Evolutionary conservation across 2,797 vertebrate species (phyloP).

Genomic region (Muscicapa comitata): DNA sequence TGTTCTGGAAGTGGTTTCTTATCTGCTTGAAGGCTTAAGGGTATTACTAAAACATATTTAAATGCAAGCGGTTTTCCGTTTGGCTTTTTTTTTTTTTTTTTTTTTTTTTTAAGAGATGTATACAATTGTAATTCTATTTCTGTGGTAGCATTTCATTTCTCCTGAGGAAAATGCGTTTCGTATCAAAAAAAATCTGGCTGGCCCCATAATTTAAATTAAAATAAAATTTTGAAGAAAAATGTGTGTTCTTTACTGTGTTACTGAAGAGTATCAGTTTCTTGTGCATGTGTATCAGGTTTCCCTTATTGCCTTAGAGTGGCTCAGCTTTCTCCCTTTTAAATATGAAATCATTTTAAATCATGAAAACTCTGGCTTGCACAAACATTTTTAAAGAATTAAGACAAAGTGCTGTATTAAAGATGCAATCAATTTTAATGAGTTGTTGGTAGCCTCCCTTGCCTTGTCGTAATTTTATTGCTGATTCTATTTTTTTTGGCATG

Average conservation of each 20-base stretch:
- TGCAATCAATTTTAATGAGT: neutral
- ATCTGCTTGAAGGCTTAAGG: constrained; percentile 66
- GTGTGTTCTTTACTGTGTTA: constrained; percentile 29
- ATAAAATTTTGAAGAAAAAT: constrained; percentile 84
- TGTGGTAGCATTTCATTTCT: constrained; percentile 69
- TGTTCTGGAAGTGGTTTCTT: constrained; percentile 72
- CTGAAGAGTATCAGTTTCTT: neutral
- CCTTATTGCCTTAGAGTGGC: neutral
- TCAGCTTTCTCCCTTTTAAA: neutral
- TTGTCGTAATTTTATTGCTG: neutral
- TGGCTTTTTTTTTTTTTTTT: neutral
- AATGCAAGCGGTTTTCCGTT: constrained; percentile 27
- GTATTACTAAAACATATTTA: constrained; percentile 69
- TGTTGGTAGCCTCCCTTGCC: neutral
- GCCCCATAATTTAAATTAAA: constrained; percentile 83
- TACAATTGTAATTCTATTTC: constrained; percentile 72
- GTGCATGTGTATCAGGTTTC: neutral
- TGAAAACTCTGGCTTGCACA: neutral
- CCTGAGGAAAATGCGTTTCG: constrained; percentile 73
- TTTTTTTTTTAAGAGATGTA: constrained; percentile 54
- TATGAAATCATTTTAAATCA: neutral
- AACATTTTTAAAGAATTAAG: neutral
- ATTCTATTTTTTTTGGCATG: neutral
- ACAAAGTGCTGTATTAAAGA: neutral
- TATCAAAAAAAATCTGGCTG: constrained; percentile 77